A percentile compares a stretch with the other conserved stretches of the same genome.
Conservation (phyloP, 2,113 vertebrate species). For the Sylvia atricapilla region DNA sequence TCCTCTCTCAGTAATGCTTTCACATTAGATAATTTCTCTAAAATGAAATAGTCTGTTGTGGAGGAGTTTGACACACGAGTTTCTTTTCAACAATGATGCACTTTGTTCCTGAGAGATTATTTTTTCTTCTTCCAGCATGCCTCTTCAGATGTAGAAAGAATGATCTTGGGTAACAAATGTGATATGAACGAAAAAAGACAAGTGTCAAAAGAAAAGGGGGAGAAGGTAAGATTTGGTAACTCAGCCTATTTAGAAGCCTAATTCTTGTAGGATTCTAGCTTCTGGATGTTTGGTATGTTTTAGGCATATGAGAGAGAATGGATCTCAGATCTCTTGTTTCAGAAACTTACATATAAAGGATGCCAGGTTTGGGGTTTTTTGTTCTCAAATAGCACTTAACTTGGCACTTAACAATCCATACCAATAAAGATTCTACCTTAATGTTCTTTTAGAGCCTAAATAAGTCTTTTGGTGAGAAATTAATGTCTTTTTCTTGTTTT, state of each 20-base stretch:
- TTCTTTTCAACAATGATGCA: neutral
- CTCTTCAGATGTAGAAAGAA: constrained; percentile 95
- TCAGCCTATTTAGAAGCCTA: neutral
- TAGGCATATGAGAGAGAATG: neutral
- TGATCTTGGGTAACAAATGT: constrained; percentile 97
- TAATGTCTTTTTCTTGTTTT: neutral
- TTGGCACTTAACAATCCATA: neutral
- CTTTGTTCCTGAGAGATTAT: neutral
- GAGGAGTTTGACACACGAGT: neutral
- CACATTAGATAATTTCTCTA: neutral
- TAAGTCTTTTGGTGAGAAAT: neutral
- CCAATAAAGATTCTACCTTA: neutral
- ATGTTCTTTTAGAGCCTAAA: neutral
- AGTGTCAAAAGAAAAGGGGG: constrained; percentile 95
- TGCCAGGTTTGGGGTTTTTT: neutral
- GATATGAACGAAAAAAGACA: constrained; percentile 98
- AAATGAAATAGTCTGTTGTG: neutral
- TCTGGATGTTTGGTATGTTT: neutral
- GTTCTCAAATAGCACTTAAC: neutral
- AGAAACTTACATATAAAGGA: neutral
- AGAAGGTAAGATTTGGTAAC: constrained; percentile 80
- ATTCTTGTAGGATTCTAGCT: neutral
- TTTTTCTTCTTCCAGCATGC: constrained; percentile 81
- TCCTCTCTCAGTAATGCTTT: neutral
- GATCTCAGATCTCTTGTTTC: neutral